These are phyloP conservation scores for Todiramphus saurophagus DNA, from an alignment of 2,113 vertebrate species.

Conservation along the genomic window DNA sequence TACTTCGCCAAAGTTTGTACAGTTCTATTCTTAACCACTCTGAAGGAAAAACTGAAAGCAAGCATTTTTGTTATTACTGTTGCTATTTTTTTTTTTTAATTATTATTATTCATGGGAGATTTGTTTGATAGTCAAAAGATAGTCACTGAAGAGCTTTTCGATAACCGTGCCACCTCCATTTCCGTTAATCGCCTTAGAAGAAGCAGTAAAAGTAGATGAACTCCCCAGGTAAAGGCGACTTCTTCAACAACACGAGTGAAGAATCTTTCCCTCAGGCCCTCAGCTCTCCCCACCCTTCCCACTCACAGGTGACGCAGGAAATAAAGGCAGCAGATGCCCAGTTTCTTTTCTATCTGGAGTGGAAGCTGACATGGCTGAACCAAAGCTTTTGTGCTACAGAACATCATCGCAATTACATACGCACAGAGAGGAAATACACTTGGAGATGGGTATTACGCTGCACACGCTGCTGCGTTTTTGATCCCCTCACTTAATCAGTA, in stretches of 20 bases:
- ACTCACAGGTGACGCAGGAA: not conserved
- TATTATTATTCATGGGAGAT: not conserved
- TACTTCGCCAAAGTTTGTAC: not conserved
- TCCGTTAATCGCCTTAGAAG: not conserved
- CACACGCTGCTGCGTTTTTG: not conserved
- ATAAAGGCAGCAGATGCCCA: not conserved
- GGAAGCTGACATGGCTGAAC: not conserved
- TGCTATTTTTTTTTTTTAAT: not conserved
- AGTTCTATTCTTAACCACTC: not conserved
- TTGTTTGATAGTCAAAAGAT: not conserved
- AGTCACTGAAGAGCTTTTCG: not conserved
- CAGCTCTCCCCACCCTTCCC: not conserved
- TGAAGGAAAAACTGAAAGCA: not conserved
- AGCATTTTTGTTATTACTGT: not conserved
- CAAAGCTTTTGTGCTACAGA: not conserved
- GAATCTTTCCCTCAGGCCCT: not conserved
- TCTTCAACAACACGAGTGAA: not conserved
- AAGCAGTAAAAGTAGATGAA: not conserved
- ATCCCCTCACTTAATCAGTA: not conserved
- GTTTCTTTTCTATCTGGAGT: not conserved
- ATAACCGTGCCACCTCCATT: not conserved
- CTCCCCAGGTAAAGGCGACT: not conserved
- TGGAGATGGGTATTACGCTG: not conserved
- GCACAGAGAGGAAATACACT: not conserved
- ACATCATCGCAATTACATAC: fast-evolving